These are phyloP conservation scores for Conistra vaccinii DNA, from an alignment of 2,888 invertebrate genomes.

Conservation along the genomic window DNA sequence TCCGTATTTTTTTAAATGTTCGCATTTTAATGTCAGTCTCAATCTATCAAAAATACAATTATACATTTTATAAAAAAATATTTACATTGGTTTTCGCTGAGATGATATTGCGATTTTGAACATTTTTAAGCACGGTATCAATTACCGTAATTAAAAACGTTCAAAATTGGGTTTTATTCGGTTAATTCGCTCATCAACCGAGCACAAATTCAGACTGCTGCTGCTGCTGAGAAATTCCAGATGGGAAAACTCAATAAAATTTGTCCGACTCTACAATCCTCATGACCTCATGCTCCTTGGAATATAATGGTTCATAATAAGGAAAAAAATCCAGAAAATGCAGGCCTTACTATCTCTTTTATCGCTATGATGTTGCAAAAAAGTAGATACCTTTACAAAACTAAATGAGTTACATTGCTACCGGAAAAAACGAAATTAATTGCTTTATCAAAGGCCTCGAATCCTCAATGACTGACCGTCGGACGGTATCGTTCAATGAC, in stretches of 20 bases:
- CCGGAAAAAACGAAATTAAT: slow-evolving; percentile 32
- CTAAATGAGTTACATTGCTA: slow-evolving; percentile 1
- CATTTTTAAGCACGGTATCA: background rate
- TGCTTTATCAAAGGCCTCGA: slow-evolving; percentile 43
- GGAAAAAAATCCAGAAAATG: background rate
- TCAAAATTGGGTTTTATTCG: too few relatives aligned
- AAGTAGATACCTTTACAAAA: background rate
- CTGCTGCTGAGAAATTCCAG: too few relatives aligned
- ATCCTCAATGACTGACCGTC: slow-evolving; percentile 30
- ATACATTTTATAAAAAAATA: too few relatives aligned
- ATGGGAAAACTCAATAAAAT: too few relatives aligned
- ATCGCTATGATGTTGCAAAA: slow-evolving; percentile 12
- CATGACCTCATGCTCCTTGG: too few relatives aligned
- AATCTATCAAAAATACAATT: background rate
- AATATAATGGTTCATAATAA: too few relatives aligned
- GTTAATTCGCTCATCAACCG: too few relatives aligned
- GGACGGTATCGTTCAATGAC: slow-evolving; percentile 47
- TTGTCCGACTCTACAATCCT: too few relatives aligned
- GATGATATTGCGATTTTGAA: background rate
- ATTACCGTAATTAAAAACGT: too few relatives aligned
- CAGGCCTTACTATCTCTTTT: background rate
- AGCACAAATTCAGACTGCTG: too few relatives aligned
- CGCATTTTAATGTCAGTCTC: too few relatives aligned
- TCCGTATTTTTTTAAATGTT: background rate
- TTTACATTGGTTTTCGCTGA: too few relatives aligned